Evolutionary conservation across 2,797 vertebrate genomes (phyloP), one percentile per base, ranked within the genome.

Genomic region (Xenopus petersii): DNA sequence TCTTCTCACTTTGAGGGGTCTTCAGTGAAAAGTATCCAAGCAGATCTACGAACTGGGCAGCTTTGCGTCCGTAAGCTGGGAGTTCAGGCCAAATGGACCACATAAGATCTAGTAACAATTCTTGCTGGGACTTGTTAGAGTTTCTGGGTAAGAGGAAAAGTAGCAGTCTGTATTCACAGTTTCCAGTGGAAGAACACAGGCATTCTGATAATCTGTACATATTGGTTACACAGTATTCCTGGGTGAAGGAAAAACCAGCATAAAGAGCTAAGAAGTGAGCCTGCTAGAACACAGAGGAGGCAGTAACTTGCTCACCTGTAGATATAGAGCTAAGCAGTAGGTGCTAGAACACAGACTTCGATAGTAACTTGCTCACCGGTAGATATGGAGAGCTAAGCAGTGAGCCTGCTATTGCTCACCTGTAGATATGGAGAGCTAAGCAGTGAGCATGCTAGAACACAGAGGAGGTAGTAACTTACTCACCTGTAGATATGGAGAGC

Each of bases 21-120:
- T 98, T 99, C 64, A 99, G 90, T 36, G 98, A 99, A 87, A 99
- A 99, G 84, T 99, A 99, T 47, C 98, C 98, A 6, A 99, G 92
- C 8, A 99, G 90, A 80, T 99, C 98, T 2, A 99, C 98, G 86
- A 99, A 99, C 86, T 99, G 98, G 56, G 98, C 96, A 68, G 97
- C 98, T 85, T 99, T 99, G 63, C 97, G 95, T 16, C 98, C 98
- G 0, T 99, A 99, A n/a, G 97, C 96, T 30, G 98, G 97, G 11
- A 99, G 94, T 51, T 99, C 97, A 5, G 97, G 97, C 98, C 98
- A 99, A 84, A 99, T 96, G 21, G 98, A 97, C 98, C 98, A 99
- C 84, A 96, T 98, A 76, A 99, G 91, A 79, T 99, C 98, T 63
- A 99, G 87, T 33, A 99, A 89, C 21, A 98, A 86, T 74, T 99